Evolutionary conservation across 2,797 vertebrate species (phyloP).

Genomic region (Chelmon rostratus): DNA sequence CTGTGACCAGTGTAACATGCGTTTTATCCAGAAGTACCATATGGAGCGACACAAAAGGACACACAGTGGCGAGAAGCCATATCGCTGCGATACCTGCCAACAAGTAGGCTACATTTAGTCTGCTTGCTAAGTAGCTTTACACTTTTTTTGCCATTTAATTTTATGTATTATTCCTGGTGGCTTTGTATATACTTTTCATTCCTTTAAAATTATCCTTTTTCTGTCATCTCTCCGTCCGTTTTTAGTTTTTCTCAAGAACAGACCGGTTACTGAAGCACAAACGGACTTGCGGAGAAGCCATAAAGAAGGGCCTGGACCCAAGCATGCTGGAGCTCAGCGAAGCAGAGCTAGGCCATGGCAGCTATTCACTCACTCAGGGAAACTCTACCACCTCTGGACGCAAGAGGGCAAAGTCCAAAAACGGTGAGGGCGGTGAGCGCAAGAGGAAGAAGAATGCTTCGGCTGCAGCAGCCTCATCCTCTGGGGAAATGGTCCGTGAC

Average conservation of each 20-base stretch:
- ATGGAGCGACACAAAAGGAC: constrained; percentile 99
- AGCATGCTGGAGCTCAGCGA: constrained; percentile 90
- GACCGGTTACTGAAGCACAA: constrained; percentile 99
- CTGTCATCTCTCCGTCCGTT: constrained; percentile 5
- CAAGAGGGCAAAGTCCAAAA: constrained; percentile 95
- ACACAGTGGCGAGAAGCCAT: constrained; percentile 99
- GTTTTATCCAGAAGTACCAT: constrained; percentile 99
- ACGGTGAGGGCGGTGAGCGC: constrained; percentile 90
- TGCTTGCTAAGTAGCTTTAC: background rate
- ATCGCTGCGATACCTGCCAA: constrained; percentile 99
- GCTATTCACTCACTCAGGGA: constrained; percentile 95
- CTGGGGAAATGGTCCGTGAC: constrained; percentile 85
- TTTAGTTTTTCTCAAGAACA: constrained; percentile 98
- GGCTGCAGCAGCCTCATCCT: constrained; percentile 65
- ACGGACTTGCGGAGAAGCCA: constrained; percentile 98
- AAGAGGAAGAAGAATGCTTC: constrained; percentile 91
- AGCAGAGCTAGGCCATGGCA: constrained; percentile 92
- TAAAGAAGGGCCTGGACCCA: constrained; percentile 95
- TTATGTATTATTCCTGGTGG: background rate
- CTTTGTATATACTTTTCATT: background rate
- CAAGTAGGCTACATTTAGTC: constrained; percentile 82
- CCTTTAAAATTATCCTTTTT: background rate
- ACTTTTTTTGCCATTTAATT: background rate
- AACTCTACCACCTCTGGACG: constrained; percentile 91
- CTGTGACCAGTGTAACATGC: constrained; percentile 99